Evolutionary conservation across 2,888 invertebrate species (phyloP).

Genomic region (Nezara viridula): DNA sequence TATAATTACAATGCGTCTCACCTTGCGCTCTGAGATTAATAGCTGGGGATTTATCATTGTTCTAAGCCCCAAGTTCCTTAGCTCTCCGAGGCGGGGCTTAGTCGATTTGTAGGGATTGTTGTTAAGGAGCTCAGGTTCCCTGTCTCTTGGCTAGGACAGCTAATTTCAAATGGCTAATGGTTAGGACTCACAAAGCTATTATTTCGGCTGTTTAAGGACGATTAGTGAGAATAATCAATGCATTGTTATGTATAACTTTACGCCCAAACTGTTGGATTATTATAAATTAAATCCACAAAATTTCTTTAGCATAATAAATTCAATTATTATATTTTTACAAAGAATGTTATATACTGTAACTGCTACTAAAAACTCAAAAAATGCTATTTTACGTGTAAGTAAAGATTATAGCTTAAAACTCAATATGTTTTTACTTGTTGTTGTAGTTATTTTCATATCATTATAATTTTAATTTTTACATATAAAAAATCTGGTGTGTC

Average conservation of each 20-base stretch:
- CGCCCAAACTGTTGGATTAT: background rate
- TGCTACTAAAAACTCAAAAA: too few species aligned
- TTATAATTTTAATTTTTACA: too few species aligned
- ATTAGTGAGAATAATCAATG: background rate
- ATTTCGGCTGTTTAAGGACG: background rate
- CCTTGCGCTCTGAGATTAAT: conserved; percentile 36
- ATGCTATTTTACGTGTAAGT: too few species aligned
- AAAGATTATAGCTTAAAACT: too few species aligned
- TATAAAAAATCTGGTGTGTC: too few species aligned
- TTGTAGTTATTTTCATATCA: too few species aligned
- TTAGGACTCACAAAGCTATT: background rate
- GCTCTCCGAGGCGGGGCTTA: background rate
- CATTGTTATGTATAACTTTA: background rate
- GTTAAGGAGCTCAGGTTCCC: background rate
- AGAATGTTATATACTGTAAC: too few species aligned
- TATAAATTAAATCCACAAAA: too few species aligned
- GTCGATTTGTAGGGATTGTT: conserved; percentile 36
- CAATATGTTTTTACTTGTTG: too few species aligned
- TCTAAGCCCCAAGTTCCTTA: conserved; percentile 24
- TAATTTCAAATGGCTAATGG: conserved; percentile 4
- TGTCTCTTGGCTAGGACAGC: background rate
- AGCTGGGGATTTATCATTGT: conserved; percentile 36
- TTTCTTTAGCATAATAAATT: too few species aligned
- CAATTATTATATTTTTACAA: too few species aligned
- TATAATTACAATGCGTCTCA: conserved; percentile 46